phyloP scores from a whole-genome alignment of 2,797 vertebrate species.

The Cirrhinus mrigala region DNA sequence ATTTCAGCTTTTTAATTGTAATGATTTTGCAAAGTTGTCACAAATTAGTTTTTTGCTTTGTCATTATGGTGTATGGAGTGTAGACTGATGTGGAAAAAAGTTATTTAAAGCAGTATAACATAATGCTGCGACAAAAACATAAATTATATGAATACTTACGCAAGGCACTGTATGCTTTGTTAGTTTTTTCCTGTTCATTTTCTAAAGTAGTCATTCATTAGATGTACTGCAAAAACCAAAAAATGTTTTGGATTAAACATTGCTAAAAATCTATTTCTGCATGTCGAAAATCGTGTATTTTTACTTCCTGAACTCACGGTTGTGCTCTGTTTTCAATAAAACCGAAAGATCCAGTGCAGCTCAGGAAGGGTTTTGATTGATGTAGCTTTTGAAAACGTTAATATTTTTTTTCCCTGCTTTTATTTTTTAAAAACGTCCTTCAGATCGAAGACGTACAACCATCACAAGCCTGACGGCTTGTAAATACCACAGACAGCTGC shows the following conservation, averaged over 20 bases:
- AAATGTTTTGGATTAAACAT: neutral
- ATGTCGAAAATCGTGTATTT: neutral
- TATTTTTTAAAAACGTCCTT: neutral
- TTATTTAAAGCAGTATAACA: no score
- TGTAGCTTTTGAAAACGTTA: neutral
- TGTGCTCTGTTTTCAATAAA: neutral
- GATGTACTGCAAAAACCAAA: neutral
- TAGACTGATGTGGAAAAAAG: no score
- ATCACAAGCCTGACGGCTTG: conserved; percentile 15
- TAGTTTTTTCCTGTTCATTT: no score
- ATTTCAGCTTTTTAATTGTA: no score
- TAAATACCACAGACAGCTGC: conserved; percentile 45
- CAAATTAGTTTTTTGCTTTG: no score
- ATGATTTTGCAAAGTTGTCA: no score
- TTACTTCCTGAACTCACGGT: neutral
- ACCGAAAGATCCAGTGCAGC: neutral
- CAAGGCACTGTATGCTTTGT: no score
- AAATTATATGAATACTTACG: no score
- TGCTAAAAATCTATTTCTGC: neutral
- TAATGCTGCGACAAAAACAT: no score
- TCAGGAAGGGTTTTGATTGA: neutral
- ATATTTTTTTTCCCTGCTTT: neutral
- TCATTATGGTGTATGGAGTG: no score
- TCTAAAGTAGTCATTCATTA: neutral
- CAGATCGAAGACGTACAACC: neutral